Evolutionary conservation across 1,140 invertebrate species (phyloP), one percentile per base, ranked within the genome.

Genomic region (Papilio polytes): DNA sequence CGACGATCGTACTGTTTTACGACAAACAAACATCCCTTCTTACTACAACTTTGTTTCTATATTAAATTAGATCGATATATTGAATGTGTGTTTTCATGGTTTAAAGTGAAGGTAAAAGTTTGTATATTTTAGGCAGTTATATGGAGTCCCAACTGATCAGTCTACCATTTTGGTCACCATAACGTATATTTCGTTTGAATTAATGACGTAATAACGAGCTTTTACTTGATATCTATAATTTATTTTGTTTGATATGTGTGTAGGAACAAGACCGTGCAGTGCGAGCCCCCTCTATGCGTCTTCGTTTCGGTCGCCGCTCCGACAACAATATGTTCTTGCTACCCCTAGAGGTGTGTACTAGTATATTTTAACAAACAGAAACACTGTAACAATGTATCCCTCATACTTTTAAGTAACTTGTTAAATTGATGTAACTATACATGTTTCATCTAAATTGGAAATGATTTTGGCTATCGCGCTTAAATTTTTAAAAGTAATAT

Each of bases 231-330:
- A n/a, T n/a, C n/a, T n/a, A n/a, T n/a, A n/a, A n/a, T n/a, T n/a
- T n/a, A n/a, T n/a, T n/a, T 66, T 81, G 59, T 83, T 56, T 73
- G 80, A 81, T 85, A 41, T 83, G 70, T 86, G 78, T 74, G 15
- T 82, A 94, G 92, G 92, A 93, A 63, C 92, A 94, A 81, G 92
- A 94, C 63, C 91, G 93, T 63, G 85, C 86, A 46, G 93, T 96
- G 15, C 92, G 96, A 80, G 96, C 96, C 41, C 96, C 96, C 0
- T 96, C 96, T 0, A 94, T 97, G 89, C 92, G 96, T 72, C 95
- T 97, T 22, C 95, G 96, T 20, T 97, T 97, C 85, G 96, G 96
- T 26, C 94, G 96, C 51, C 95, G 96, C 66, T 96, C 96, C 44
- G 96, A 97, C 85, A 94, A 93, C 87, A 94, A 94, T 89, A 96